Evolutionary conservation across 1,140 invertebrate species (phyloP), one percentile per base, ranked within the genome.

Genomic region (Drosophila repleta): DNA sequence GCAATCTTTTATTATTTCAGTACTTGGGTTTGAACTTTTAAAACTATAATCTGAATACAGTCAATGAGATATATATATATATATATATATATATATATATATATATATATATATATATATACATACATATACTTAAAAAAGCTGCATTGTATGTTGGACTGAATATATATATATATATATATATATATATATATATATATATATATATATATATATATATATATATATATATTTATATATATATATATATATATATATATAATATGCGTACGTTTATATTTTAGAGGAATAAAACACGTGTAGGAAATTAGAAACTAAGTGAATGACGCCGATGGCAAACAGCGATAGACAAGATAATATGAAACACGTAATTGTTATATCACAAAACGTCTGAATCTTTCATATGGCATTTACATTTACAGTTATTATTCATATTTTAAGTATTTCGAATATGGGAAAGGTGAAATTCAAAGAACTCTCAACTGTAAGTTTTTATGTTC

Each of bases 391-490:
- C 85, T 78, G 65, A 74, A 60, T 72, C 58, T 64, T 49, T 41
- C 56, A 29, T 45, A 37, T 41, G 51, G 53, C 62, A 74, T 69
- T 63, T 61, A 76, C 24, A 68, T 67, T 67, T 49, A 41, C 55
- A 53, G n/a, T 51, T 41, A 68, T 13, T 67, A 77, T 81, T 78
- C 37, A 60, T 61, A 55, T 56, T 11, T 35, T 87, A 87, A 85
- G 67, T 85, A 87, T 85, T 85, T 85, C 73, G 82, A 85, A 87
- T 87, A 85, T 85, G 82, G 82, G 72, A 85, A 82, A 85, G 82
- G 82, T 85, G 82, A 85, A 85, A 85, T 85, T 85, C 70, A 72
- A 85, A 85, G 82, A 85, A 85, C 82, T 87, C 82, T 87, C 71
- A 82, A 82, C 78, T 85, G 63, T 78, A 85, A 82, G 82, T 85